Evolutionary conservation across 1,140 invertebrate genomes (phyloP).

Genomic region (Eupeodes corollae): DNA sequence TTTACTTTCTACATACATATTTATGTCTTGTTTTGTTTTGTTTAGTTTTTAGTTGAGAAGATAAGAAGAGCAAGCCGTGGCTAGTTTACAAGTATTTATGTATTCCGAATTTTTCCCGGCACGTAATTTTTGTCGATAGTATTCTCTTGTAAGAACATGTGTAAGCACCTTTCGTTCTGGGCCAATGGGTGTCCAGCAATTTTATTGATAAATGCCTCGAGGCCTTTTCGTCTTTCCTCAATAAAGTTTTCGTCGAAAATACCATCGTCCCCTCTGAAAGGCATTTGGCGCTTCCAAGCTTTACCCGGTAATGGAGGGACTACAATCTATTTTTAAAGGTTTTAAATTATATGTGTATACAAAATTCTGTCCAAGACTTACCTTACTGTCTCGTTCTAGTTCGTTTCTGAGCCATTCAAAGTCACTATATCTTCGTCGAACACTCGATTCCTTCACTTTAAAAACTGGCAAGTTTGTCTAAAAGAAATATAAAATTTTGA

Average conservation of each 20-base stretch:
- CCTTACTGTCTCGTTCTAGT: constrained; percentile 97
- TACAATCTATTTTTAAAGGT: constrained; percentile 77
- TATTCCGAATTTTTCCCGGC: constrained; percentile 97
- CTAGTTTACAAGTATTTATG: constrained; percentile 44
- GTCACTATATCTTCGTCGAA: constrained; percentile 94
- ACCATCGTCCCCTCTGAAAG: constrained; percentile 95
- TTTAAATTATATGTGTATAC: neutral
- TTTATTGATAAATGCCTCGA: constrained; percentile 99
- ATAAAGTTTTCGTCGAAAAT: constrained; percentile 99
- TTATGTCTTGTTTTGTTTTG: constrained; percentile 19
- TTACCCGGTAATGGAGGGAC: constrained; percentile 96
- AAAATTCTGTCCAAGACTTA: constrained; percentile 37
- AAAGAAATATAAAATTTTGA: no score
- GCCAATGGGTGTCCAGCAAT: constrained; percentile 99
- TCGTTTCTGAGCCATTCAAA: constrained; percentile 99
- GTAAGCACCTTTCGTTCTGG: constrained; percentile 97
- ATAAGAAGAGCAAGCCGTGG: no score
- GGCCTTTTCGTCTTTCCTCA: constrained; percentile 93
- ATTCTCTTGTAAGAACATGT: constrained; percentile 98
- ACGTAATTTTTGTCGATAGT: constrained; percentile 99
- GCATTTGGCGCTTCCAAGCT: constrained; percentile 95
- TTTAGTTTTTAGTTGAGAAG: neutral
- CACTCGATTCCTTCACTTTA: constrained; percentile 98
- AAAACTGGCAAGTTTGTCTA: constrained; percentile 99
- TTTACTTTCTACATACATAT: constrained; percentile 22